phyloP scores from a whole-genome alignment of 2,797 vertebrate species.

The Passerculus sandwichensis region DNA sequence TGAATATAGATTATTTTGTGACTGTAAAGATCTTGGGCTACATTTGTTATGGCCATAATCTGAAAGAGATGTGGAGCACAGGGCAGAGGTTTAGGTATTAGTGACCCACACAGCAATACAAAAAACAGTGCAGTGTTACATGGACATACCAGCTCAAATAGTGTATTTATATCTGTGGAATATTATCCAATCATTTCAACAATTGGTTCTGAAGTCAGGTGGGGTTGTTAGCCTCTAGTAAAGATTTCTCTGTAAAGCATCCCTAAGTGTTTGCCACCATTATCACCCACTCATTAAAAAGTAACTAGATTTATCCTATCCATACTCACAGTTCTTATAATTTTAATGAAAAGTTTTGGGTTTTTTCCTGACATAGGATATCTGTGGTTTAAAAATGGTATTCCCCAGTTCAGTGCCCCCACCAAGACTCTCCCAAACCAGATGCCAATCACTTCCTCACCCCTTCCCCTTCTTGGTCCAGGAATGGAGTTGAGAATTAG shows the following conservation, averaged over 20 bases:
- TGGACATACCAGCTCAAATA: background rate
- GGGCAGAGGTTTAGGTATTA: background rate
- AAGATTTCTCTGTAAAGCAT: background rate
- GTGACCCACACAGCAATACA: background rate
- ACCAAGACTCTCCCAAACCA: background rate
- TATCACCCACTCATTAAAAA: background rate
- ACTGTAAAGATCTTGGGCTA: background rate
- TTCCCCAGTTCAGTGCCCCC: background rate
- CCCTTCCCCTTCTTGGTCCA: background rate
- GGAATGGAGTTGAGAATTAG: background rate
- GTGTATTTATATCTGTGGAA: background rate
- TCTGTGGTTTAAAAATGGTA: background rate
- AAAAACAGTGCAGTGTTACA: background rate
- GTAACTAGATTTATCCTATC: background rate
- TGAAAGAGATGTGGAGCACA: background rate
- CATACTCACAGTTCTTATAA: background rate
- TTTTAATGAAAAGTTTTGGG: background rate
- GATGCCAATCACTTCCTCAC: accelerated
- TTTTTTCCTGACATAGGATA: background rate
- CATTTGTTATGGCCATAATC: background rate
- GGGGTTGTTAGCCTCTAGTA: background rate
- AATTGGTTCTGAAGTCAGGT: background rate
- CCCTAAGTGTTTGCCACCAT: background rate
- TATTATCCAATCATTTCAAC: background rate
- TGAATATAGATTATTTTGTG: background rate